A percentile compares a stretch with the other conserved stretches of the same genome.
Evolutionary conservation across 2,888 invertebrate genomes (phyloP).

Genomic region (Prostheceraeus crozeri): DNA sequence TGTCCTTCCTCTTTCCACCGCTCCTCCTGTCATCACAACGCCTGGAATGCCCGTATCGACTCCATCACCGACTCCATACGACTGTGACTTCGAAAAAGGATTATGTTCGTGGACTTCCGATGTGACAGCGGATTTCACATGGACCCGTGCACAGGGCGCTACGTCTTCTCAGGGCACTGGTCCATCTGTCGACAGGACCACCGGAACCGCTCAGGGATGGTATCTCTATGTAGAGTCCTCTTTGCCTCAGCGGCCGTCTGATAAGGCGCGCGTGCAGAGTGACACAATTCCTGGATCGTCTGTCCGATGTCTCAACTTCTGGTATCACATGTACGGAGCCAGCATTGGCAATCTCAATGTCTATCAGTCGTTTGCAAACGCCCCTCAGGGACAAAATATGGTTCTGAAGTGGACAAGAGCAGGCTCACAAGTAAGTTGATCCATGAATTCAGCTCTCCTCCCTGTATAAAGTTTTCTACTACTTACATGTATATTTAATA

Average conservation of each 20-base stretch:
- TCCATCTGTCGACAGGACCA: constrained; percentile 42
- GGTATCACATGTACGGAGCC: constrained; percentile 36
- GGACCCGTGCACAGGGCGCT: constrained; percentile 43
- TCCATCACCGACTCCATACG: constrained; percentile 33
- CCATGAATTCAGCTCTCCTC: too few species aligned
- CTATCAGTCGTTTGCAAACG: neutral
- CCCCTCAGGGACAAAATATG: constrained; percentile 17
- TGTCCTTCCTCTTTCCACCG: constrained; percentile 30
- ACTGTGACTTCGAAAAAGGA: constrained; percentile 43
- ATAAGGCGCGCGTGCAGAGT: neutral
- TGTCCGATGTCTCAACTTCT: constrained; percentile 33
- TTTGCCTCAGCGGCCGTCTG: constrained; percentile 3
- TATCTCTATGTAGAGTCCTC: constrained; percentile 38
- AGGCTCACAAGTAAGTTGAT: too few species aligned
- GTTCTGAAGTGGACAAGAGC: constrained; percentile 43
- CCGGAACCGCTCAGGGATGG: constrained; percentile 37
- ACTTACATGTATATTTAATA: too few species aligned
- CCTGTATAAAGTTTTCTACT: too few species aligned
- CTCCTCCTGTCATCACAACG: constrained; percentile 32
- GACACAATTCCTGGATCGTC: neutral
- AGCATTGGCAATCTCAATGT: constrained; percentile 28
- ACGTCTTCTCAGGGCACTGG: constrained; percentile 45
- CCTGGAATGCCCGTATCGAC: constrained; percentile 35
- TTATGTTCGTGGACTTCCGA: constrained; percentile 46
- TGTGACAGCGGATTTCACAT: constrained; percentile 44